Conservation (phyloP, 2,888 invertebrate genomes). For the Ophioninae sp. region DNA sequence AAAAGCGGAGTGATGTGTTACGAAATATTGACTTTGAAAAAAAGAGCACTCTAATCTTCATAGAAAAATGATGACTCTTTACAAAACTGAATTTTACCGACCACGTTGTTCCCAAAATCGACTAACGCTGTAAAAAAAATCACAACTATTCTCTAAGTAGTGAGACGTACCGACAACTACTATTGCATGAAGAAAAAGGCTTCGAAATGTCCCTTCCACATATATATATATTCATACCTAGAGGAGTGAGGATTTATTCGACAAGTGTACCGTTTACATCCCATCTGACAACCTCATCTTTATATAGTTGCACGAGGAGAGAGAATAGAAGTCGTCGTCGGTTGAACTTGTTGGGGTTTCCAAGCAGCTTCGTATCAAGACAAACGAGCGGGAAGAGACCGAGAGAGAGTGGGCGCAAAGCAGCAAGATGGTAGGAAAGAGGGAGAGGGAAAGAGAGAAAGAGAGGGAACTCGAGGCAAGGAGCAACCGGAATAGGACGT, state of each 20-base stretch:
- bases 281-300: slow-evolving; percentile 61
- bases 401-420: slow-evolving; percentile 26
- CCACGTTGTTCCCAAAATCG: background rate
- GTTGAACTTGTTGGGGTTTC: slow-evolving; percentile 57
- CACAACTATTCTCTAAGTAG: background rate
- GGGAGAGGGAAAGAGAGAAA: background rate
- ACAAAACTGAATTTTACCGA: background rate
- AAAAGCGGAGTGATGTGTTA: too few species aligned
- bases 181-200: background rate
- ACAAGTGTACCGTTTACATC: slow-evolving; percentile 58
- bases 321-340: slow-evolving; percentile 27
- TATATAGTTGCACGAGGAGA: slow-evolving; percentile 50
- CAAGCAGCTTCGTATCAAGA: slow-evolving; percentile 59
- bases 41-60: too few species aligned
- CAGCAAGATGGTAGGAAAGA: background rate
- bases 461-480: slow-evolving; percentile 13
- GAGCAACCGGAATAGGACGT: slow-evolving; percentile 53
- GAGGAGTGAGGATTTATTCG: slow-evolving; percentile 51
- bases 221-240: slow-evolving; percentile 10
- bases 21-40: too few species aligned
- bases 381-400: slow-evolving; percentile 53
- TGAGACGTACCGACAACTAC: background rate
- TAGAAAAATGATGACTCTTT: too few species aligned
- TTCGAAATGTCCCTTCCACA: background rate
- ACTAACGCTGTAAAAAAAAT: background rate